These are phyloP conservation scores for Vanessa tameamea DNA, from an alignment of 1,140 invertebrate genomes.

Conservation along the genomic window DNA sequence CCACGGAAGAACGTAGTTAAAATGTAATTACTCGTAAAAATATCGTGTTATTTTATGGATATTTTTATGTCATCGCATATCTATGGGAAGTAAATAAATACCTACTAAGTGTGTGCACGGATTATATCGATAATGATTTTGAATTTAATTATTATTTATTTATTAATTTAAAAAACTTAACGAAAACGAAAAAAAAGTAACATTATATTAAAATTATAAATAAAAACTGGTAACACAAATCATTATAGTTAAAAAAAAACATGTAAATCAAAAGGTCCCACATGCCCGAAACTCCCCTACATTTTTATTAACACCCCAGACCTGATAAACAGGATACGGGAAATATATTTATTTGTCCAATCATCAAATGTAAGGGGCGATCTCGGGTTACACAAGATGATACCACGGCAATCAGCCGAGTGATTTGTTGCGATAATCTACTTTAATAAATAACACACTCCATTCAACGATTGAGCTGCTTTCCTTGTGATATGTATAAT, in stretches of 20 bases:
- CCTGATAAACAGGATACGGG: conserved; percentile 77
- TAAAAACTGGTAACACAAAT: too few relatives aligned
- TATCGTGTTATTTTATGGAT: too few relatives aligned
- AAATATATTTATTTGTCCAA: conserved; percentile 81
- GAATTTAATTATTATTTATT: too few relatives aligned
- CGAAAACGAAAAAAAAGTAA: too few relatives aligned
- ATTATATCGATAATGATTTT: too few relatives aligned
- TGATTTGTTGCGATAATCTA: conserved; percentile 80
- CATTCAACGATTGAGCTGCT: conserved; percentile 72
- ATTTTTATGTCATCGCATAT: not conserved
- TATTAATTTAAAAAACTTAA: too few relatives aligned
- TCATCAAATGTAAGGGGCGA: conserved; percentile 77
- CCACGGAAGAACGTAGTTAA: not conserved
- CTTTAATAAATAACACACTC: conserved; percentile 75
- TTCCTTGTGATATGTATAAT: conserved; percentile 54
- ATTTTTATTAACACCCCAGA: conserved; percentile 79
- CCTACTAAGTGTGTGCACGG: too few relatives aligned
- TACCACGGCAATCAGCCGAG: conserved; percentile 64
- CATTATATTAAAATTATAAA: too few relatives aligned
- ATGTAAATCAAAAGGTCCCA: conserved; percentile 9
- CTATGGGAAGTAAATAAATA: too few relatives aligned
- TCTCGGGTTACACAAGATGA: conserved; percentile 77
- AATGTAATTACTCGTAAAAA: not conserved
- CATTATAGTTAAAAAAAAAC: not conserved
- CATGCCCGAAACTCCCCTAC: conserved; percentile 56